Evolutionary conservation across 1,140 invertebrate species (phyloP).

Genomic region (Octopus sinensis): DNA sequence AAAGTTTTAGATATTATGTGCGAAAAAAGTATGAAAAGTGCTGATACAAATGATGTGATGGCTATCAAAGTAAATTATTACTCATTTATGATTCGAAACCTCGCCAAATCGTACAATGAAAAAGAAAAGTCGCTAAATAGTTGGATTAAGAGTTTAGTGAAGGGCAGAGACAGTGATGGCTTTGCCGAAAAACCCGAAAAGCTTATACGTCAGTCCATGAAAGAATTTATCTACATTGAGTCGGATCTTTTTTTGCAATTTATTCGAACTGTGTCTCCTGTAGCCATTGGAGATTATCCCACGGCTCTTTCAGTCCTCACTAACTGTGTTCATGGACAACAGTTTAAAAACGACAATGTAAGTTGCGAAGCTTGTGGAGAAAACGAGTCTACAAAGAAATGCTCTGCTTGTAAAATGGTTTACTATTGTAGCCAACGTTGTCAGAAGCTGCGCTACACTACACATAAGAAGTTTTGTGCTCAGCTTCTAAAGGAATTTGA

Average conservation of each 20-base stretch:
- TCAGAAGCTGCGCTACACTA: not conserved
- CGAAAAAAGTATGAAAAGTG: slow-evolving; percentile 79
- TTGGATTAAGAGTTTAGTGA: slow-evolving; percentile 50
- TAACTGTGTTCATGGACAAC: slow-evolving; percentile 83
- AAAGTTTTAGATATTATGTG: slow-evolving; percentile 81
- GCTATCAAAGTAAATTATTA: slow-evolving; percentile 89
- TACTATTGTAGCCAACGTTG: not conserved
- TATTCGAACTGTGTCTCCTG: slow-evolving; percentile 72
- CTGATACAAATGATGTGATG: slow-evolving; percentile 87
- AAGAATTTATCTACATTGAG: slow-evolving; percentile 78
- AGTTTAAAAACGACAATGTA: slow-evolving; percentile 65
- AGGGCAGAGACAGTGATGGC: slow-evolving; percentile 70
- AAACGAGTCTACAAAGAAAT: slow-evolving; percentile 84
- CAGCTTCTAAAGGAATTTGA: not conserved
- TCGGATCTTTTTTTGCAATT: slow-evolving; percentile 62
- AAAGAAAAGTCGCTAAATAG: slow-evolving; percentile 30
- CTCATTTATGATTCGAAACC: slow-evolving; percentile 65
- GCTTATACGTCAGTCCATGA: slow-evolving; percentile 78
- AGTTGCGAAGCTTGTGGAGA: slow-evolving; percentile 86
- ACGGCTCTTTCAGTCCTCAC: slow-evolving; percentile 72
- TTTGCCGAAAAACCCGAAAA: slow-evolving; percentile 71
- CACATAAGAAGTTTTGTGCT: not conserved
- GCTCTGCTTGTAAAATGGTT: slow-evolving; percentile 85
- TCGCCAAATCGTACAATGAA: slow-evolving; percentile 35
- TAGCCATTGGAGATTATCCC: slow-evolving; percentile 62